A percentile compares a stretch with the other conserved stretches of the same genome.
Evolutionary conservation across 2,888 invertebrate genomes (phyloP).

Genomic region (Trachelus iudaicus): DNA sequence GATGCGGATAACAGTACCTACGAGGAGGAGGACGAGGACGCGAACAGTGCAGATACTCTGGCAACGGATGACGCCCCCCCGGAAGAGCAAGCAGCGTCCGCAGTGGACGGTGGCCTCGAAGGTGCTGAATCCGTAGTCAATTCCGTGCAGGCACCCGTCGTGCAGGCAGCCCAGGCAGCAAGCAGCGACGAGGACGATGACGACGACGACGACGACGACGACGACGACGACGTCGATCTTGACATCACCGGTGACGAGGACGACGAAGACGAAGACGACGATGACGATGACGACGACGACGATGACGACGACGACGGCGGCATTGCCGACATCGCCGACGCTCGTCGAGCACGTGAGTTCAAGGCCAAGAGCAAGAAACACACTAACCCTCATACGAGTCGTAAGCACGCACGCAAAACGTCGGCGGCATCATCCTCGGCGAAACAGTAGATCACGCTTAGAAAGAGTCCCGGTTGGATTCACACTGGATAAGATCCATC

Average conservation of each 20-base stretch:
- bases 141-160: slow-evolving; percentile 36
- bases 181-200: slow-evolving; percentile 64
- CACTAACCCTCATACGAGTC: slow-evolving; percentile 43
- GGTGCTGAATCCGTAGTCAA: slow-evolving; percentile 48
- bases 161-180: slow-evolving; percentile 43
- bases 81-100: slow-evolving; percentile 61
- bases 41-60: no score
- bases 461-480: no score
- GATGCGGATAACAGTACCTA: slow-evolving; percentile 59
- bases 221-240: slow-evolving; percentile 68
- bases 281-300: slow-evolving; percentile 76
- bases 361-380: slow-evolving; percentile 70
- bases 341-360: slow-evolving; percentile 87
- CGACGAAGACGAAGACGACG: slow-evolving; percentile 75
- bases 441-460: no score
- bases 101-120: slow-evolving; percentile 65
- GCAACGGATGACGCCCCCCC: slow-evolving; percentile 51
- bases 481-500: no score
- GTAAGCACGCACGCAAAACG: slow-evolving; percentile 51
- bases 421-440: not conserved
- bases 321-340: slow-evolving; percentile 75
- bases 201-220: slow-evolving; percentile 62
- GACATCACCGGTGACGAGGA: slow-evolving; percentile 73
- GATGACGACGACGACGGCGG: slow-evolving; percentile 75
- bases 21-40: slow-evolving; percentile 62